These are phyloP conservation scores for Punctoribates punctum DNA, from an alignment of 2,888 invertebrate species.

Conservation along the genomic window DNA sequence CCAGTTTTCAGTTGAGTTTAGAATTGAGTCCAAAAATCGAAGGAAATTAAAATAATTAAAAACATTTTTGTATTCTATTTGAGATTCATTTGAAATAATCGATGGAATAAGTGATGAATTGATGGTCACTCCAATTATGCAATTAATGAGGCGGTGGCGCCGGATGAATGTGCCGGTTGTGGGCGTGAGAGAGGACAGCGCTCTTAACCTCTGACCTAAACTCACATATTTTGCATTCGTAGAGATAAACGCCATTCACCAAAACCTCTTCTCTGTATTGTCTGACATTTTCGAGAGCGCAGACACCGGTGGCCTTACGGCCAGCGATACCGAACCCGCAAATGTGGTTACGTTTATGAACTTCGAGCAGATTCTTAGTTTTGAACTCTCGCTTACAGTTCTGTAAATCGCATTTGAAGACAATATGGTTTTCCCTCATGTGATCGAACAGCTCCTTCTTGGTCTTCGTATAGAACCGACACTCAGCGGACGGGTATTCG, in stretches of 20 bases:
- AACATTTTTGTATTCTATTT: too few relatives aligned
- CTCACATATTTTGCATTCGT: neutral
- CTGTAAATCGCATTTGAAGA: neutral
- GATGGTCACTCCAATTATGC: too few relatives aligned
- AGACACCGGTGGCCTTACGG: neutral
- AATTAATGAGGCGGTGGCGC: neutral
- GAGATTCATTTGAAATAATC: too few relatives aligned
- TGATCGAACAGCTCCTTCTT: neutral
- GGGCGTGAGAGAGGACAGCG: neutral
- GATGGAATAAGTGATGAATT: too few relatives aligned
- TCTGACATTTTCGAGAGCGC: neutral
- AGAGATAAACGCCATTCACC: neutral
- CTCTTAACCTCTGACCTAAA: neutral
- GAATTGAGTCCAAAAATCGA: too few relatives aligned
- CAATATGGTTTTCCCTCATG: neutral
- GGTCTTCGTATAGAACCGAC: neutral
- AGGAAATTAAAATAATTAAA: too few relatives aligned
- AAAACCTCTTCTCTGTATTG: neutral
- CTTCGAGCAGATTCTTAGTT: neutral
- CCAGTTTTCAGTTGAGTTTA: too few relatives aligned
- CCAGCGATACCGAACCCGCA: neutral
- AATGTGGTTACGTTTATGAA: conserved; percentile 1
- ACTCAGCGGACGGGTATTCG: neutral
- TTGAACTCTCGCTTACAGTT: neutral
- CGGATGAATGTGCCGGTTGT: neutral